phyloP scores from a whole-genome alignment of 2,113 vertebrate species.

The Aegotheles bennettii region DNA sequence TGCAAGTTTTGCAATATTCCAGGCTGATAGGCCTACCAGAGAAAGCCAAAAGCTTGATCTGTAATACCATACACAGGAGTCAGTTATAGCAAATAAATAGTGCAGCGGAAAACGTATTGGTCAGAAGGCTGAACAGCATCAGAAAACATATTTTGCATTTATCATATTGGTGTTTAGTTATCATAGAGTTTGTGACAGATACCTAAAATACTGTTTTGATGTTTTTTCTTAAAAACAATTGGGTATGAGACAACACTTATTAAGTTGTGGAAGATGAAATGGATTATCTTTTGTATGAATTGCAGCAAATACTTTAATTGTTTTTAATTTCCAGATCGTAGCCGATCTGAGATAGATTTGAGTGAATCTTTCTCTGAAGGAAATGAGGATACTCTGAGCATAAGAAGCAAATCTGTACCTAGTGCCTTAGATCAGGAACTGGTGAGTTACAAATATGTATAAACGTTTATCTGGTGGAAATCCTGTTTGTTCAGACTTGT shows the following conservation, averaged over 20 bases:
- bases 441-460: constrained; percentile 66
- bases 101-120: neutral
- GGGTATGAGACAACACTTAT: neutral
- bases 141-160: neutral
- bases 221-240: neutral
- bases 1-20: neutral
- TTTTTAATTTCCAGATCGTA: constrained; percentile 77
- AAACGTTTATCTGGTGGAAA: neutral
- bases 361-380: constrained; percentile 78
- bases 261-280: neutral
- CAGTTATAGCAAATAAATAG: neutral
- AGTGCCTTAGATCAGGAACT: constrained; percentile 80
- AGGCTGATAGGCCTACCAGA: neutral
- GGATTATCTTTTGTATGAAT: neutral
- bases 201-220: neutral
- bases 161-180: neutral
- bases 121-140: neutral
- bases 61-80: neutral
- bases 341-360: constrained; percentile 89
- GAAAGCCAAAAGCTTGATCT: neutral
- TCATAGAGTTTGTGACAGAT: neutral
- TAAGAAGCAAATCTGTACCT: constrained; percentile 87
- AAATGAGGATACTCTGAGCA: constrained; percentile 78
- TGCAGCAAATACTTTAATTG: neutral
- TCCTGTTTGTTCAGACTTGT: neutral